Conservation (phyloP, 1,140 invertebrate genomes). For the Thalassaphorura encarpata region DNA sequence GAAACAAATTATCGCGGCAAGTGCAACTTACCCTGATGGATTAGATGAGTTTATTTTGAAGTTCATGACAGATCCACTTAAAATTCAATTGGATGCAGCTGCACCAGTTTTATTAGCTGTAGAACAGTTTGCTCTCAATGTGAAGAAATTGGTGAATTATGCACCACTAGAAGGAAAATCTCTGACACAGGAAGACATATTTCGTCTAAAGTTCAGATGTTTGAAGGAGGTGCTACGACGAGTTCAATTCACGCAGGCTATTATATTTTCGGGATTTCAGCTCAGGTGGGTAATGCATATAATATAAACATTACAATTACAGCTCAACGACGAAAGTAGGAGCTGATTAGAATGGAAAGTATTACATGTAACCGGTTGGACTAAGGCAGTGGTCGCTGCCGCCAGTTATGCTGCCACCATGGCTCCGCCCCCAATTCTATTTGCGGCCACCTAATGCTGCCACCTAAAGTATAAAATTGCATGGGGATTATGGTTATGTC, state of each 20-base stretch:
- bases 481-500: too few relatives aligned
- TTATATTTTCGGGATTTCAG: constrained; percentile 85
- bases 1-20: constrained; percentile 84
- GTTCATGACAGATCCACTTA: constrained; percentile 71
- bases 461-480: too few relatives aligned
- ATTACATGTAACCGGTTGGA: too few relatives aligned
- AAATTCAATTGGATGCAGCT: constrained; percentile 46
- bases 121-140: constrained; percentile 56
- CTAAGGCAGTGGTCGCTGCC: too few relatives aligned
- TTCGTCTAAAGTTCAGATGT: constrained; percentile 56
- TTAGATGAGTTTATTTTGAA: constrained; percentile 58
- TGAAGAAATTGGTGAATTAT: constrained; percentile 49
- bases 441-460: too few relatives aligned
- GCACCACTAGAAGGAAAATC: constrained; percentile 47
- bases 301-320: too few relatives aligned
- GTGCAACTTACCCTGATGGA: constrained; percentile 82
- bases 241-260: constrained; percentile 72
- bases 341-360: too few relatives aligned
- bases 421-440: too few relatives aligned
- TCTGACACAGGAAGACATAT: constrained; percentile 38
- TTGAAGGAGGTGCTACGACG: constrained; percentile 58
- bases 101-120: constrained; percentile 59
- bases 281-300: constrained; percentile 44
- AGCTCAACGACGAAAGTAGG: too few relatives aligned
- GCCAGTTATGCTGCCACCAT: too few relatives aligned